Conservation (phyloP, 2,888 invertebrate genomes). For the Cryptocephalus moraei region DNA sequence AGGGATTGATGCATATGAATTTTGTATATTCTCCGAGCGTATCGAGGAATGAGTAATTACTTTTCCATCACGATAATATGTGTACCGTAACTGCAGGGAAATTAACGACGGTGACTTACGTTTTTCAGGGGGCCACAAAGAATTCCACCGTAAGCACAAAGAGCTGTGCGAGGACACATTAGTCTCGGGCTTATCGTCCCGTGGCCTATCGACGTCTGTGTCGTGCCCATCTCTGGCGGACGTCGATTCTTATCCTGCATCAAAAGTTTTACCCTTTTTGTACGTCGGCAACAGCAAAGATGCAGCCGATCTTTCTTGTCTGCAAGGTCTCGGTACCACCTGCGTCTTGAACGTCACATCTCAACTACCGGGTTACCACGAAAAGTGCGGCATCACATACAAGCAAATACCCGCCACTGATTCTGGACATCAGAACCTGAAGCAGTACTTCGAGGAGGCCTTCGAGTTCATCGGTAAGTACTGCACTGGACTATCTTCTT, state of each 20-base stretch:
- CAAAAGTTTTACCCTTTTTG: constrained; percentile 68
- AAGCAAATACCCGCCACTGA: constrained; percentile 75
- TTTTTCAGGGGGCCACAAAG: constrained; percentile 58
- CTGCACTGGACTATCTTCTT: background rate
- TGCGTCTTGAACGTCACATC: constrained; percentile 76
- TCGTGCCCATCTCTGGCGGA: constrained; percentile 47
- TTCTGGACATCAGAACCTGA: constrained; percentile 75
- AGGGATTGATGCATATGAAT: too few relatives aligned
- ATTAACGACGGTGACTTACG: too few relatives aligned
- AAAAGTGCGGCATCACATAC: constrained; percentile 55
- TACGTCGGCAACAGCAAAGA: constrained; percentile 76
- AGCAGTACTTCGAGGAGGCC: constrained; percentile 81
- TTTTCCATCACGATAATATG: background rate
- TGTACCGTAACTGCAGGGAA: too few relatives aligned
- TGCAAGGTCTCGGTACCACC: constrained; percentile 57
- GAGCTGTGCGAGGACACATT: constrained; percentile 64
- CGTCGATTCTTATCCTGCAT: constrained; percentile 66
- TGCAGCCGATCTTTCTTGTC: constrained; percentile 59
- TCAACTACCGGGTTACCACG: constrained; percentile 61
- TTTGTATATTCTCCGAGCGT: background rate
- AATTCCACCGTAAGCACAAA: constrained; percentile 58
- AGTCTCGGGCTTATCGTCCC: constrained; percentile 37
- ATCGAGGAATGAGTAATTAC: background rate
- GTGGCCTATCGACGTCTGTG: constrained; percentile 34
- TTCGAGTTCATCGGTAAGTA: constrained; percentile 72